phyloP scores from a whole-genome alignment of 2,113 vertebrate species.

The Takifugu bimaculatus region DNA sequence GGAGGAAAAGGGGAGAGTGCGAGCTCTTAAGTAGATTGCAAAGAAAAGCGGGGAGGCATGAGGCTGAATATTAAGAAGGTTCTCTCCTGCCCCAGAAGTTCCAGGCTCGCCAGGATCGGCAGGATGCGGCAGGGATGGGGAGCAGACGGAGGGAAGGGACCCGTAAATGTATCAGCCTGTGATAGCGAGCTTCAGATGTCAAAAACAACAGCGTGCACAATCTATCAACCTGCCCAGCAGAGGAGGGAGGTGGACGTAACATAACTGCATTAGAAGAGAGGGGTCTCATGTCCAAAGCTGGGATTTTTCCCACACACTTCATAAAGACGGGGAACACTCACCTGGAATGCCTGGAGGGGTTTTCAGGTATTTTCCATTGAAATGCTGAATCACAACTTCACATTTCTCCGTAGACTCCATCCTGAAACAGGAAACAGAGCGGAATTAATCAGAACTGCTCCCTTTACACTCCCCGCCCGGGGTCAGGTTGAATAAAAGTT shows the following conservation, averaged over 20 bases:
- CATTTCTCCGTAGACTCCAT: slow-evolving; percentile 75
- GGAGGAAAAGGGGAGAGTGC: slow-evolving; percentile 63
- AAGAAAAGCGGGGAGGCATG: slow-evolving; percentile 63
- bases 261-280: slow-evolving; percentile 51
- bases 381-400: slow-evolving; percentile 73
- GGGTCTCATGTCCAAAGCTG: slow-evolving; percentile 24
- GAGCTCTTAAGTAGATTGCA: slow-evolving; percentile 74
- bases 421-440: slow-evolving; percentile 40
- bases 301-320: slow-evolving; percentile 20
- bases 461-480: background rate
- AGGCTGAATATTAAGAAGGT: slow-evolving; percentile 71
- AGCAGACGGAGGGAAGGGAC: background rate
- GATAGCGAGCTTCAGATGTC: slow-evolving; percentile 49
- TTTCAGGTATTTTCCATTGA: slow-evolving; percentile 75
- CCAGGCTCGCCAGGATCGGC: slow-evolving; percentile 40
- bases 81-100: slow-evolving; percentile 57
- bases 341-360: slow-evolving; percentile 73
- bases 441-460: slow-evolving; percentile 6
- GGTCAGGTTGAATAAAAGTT: background rate
- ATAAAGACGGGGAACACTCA: slow-evolving; percentile 38
- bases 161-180: slow-evolving; percentile 29
- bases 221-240: slow-evolving; percentile 44
- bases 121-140: slow-evolving; percentile 16
- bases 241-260: slow-evolving; percentile 45
- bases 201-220: slow-evolving; percentile 47